Percentiles rank a stretch among this genome's conserved stretches.
Evolutionary conservation across 2,113 vertebrate genomes (phyloP).

Genomic region (Ranitomeya imitator): DNA sequence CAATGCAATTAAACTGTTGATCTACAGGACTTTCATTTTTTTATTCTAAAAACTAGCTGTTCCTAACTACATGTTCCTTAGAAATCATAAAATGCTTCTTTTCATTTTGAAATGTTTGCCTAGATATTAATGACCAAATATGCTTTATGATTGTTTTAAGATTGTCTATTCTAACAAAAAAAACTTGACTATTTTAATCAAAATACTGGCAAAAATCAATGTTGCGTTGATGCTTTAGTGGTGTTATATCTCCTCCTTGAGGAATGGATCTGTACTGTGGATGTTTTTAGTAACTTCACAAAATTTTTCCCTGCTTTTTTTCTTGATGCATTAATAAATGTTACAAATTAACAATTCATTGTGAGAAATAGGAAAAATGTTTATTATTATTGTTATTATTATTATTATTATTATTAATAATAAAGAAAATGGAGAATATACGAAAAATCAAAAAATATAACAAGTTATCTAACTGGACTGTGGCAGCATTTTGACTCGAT

Average conservation of each 20-base stretch:
- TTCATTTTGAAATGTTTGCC: not conserved
- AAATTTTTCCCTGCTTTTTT: not conserved
- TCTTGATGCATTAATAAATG: not conserved
- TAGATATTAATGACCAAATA: not conserved
- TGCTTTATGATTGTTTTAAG: not conserved
- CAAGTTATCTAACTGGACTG: too few species aligned
- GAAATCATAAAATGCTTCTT: not conserved
- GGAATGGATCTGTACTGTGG: conserved; percentile 63
- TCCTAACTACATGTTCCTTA: not conserved
- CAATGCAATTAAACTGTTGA: not conserved
- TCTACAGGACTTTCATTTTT: too few species aligned
- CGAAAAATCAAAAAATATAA: too few species aligned
- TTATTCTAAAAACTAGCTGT: too few species aligned
- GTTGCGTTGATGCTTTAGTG: conserved; percentile 63
- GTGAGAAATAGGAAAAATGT: too few species aligned
- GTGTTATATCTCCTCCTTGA: conserved; percentile 60
- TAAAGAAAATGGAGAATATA: too few species aligned
- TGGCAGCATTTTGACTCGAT: too few species aligned
- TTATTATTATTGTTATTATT: too few species aligned
- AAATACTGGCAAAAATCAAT: conserved; percentile 54
- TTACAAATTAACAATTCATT: not conserved
- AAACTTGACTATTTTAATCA: not conserved
- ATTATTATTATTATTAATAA: too few species aligned
- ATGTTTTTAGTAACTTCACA: not conserved
- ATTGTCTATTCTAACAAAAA: not conserved